These are phyloP conservation scores for Amphipoea oculea DNA, from an alignment of 2,888 invertebrate species.

Conservation along the genomic window DNA sequence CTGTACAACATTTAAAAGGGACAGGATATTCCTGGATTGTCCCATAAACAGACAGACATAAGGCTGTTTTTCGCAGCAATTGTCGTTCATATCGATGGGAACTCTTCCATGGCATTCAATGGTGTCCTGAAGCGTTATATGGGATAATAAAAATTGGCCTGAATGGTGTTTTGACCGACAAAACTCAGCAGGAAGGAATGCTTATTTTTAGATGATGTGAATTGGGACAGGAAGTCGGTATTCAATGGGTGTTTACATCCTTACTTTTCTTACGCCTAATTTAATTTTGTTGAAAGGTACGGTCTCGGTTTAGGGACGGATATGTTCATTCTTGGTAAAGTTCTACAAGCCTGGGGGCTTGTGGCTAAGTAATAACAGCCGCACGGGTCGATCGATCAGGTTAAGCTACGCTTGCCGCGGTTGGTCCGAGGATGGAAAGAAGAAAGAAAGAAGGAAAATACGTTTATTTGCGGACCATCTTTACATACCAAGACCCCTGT, in stretches of 20 bases:
- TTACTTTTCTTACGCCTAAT: neutral
- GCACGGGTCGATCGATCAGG: too few species aligned
- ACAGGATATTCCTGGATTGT: constrained; percentile 63
- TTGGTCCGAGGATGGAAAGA: too few species aligned
- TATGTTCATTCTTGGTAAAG: neutral
- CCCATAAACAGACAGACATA: constrained; percentile 59
- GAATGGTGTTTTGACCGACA: constrained; percentile 53
- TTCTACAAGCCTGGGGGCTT: neutral
- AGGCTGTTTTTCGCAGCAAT: constrained; percentile 64
- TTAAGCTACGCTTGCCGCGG: too few species aligned
- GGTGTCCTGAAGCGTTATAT: constrained; percentile 54
- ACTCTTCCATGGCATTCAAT: constrained; percentile 43
- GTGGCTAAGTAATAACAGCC: too few species aligned
- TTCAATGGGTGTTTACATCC: neutral
- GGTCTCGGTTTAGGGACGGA: too few species aligned
- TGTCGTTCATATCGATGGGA: constrained; percentile 62
- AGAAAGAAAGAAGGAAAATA: too few species aligned
- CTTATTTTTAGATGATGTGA: constrained; percentile 21
- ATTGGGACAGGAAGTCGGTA: neutral
- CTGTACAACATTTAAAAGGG: constrained; percentile 63
- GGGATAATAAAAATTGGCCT: constrained; percentile 61
- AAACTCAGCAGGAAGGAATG: neutral
- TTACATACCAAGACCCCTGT: too few species aligned
- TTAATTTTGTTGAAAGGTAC: neutral
- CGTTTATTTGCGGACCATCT: too few species aligned